These are phyloP conservation scores for Ophioninae sp. DNA, from an alignment of 2,888 invertebrate species.

Conservation along the genomic window DNA sequence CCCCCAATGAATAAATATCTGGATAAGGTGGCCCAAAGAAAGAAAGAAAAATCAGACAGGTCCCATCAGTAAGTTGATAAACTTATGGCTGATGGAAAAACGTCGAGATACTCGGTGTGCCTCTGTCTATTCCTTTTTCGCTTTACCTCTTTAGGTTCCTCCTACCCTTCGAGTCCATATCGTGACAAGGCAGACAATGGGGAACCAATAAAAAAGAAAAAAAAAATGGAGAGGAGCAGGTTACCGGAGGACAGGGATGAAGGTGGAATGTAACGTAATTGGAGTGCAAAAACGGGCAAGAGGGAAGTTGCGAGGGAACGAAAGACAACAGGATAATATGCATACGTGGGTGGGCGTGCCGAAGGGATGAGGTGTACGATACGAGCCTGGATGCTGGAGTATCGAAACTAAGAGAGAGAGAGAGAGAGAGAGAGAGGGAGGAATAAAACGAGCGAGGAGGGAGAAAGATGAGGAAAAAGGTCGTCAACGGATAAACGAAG, in stretches of 20 bases:
- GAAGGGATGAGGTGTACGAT: slow-evolving; percentile 41
- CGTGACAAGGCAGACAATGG: slow-evolving; percentile 15
- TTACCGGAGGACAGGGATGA: slow-evolving; percentile 1
- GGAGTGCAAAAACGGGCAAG: slow-evolving; percentile 56
- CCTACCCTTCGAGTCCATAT: not conserved
- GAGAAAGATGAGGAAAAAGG: slow-evolving; percentile 42
- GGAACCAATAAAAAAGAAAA: slow-evolving; percentile 3
- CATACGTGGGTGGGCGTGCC: slow-evolving; percentile 12
- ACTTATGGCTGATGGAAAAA: slow-evolving; percentile 33
- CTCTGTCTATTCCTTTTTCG: too few species aligned
- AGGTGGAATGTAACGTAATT: slow-evolving; percentile 55
- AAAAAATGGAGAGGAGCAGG: slow-evolving; percentile 19
- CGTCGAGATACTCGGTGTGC: not conserved
- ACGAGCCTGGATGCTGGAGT: slow-evolving; percentile 43
- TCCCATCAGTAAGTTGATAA: slow-evolving; percentile 16
- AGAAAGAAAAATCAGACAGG: not conserved
- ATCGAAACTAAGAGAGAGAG: slow-evolving; percentile 10
- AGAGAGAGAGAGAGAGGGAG: slow-evolving; percentile 15
- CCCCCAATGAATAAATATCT: not conserved
- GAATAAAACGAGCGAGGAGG: slow-evolving; percentile 13
- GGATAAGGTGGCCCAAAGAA: not conserved
- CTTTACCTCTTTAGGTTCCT: not conserved
- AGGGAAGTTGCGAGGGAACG: slow-evolving; percentile 22
- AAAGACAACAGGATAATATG: slow-evolving; percentile 59
- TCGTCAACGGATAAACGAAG: slow-evolving; percentile 63